These are phyloP conservation scores for Gnatocerus cornutus DNA, from an alignment of 2,888 invertebrate genomes.

Conservation along the genomic window DNA sequence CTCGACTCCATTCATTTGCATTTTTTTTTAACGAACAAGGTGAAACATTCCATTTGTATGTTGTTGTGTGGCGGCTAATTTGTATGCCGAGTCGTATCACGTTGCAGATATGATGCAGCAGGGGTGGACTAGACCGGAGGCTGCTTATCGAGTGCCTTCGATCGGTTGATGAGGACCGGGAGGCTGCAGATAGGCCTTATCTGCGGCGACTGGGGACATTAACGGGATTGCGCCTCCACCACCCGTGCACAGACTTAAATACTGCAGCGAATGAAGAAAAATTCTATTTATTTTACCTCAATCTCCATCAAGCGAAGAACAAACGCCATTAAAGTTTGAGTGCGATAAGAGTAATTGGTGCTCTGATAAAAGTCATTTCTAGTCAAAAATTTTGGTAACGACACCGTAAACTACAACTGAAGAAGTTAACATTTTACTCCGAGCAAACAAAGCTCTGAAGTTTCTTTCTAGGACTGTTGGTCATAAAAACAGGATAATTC, in stretches of 20 bases:
- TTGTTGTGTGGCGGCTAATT: constrained; percentile 53
- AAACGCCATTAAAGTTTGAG: neutral
- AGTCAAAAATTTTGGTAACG: neutral
- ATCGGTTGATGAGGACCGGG: constrained; percentile 55
- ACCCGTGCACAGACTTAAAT: constrained; percentile 39
- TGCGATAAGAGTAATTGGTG: neutral
- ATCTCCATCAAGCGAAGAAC: neutral
- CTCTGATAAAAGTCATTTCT: neutral
- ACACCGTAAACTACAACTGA: too few relatives aligned
- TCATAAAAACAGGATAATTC: constrained; percentile 5
- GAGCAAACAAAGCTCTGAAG: neutral
- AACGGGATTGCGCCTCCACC: constrained; percentile 61
- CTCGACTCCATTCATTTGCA: constrained; percentile 7
- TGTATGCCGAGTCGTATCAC: constrained; percentile 56
- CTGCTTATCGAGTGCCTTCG: constrained; percentile 53
- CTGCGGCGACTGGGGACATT: constrained; percentile 62
- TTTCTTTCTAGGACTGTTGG: neutral
- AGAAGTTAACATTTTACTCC: neutral
- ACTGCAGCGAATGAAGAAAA: neutral
- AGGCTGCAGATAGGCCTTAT: constrained; percentile 63
- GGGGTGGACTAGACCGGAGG: constrained; percentile 39
- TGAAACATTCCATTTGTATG: constrained; percentile 8
- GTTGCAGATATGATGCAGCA: constrained; percentile 57
- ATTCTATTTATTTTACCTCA: neutral
- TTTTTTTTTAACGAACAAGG: constrained; percentile 19